Conservation (phyloP, 2,113 vertebrate genomes). For the Phalacrocorax aristotelis region DNA sequence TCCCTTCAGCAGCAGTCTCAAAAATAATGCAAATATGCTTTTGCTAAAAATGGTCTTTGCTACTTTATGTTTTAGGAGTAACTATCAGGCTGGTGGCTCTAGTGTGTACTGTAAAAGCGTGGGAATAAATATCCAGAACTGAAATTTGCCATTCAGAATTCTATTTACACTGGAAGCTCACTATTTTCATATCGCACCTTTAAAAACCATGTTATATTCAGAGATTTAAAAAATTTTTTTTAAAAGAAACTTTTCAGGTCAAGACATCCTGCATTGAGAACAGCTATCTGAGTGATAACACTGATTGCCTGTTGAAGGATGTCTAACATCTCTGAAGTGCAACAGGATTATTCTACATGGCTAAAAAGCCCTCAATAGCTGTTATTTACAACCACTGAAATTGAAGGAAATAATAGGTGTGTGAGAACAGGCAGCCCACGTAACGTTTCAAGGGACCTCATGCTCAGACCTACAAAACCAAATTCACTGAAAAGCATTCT, state of each 20-base stretch:
- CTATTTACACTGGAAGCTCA: not conserved
- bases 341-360: not conserved
- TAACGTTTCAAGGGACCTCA: not conserved
- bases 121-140: not conserved
- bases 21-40: not conserved
- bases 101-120: not conserved
- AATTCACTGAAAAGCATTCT: not conserved
- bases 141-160: not conserved
- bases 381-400: not conserved
- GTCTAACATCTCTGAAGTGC: not conserved
- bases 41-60: not conserved
- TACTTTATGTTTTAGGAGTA: not conserved
- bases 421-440: not conserved
- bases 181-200: not conserved
- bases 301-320: not conserved
- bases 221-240: not conserved
- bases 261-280: not conserved
- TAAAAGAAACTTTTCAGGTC: not conserved
- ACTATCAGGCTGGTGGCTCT: not conserved
- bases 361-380: not conserved
- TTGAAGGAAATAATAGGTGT: not conserved
- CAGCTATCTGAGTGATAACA: not conserved
- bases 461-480: not conserved
- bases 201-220: not conserved
- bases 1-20: not conserved